Conservation (phyloP, 2,797 vertebrate genomes). For the Sebastes oblongus region DNA sequence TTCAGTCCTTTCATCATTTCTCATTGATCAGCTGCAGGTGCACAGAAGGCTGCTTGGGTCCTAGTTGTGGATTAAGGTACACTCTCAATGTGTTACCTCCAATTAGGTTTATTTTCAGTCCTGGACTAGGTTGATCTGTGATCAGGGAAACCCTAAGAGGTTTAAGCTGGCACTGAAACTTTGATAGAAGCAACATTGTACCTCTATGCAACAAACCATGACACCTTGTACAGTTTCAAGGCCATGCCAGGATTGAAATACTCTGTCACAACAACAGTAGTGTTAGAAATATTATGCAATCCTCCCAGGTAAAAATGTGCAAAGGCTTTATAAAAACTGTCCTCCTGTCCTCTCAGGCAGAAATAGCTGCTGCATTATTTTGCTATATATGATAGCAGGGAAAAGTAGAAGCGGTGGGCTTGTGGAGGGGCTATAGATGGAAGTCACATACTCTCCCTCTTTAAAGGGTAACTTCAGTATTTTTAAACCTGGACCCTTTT, state of each 20-base stretch:
- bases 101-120: not conserved
- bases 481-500: no score
- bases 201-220: not conserved
- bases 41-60: not conserved
- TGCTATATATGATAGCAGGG: not conserved
- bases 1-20: not conserved
- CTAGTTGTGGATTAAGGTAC: not conserved
- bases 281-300: not conserved
- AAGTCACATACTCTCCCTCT: conserved; percentile 16
- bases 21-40: not conserved
- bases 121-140: not conserved
- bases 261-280: not conserved
- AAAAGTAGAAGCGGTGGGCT: conserved; percentile 2
- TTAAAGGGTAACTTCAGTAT: not conserved
- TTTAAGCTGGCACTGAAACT: not conserved
- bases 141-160: not conserved
- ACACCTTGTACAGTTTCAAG: not conserved
- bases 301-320: not conserved
- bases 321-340: not conserved
- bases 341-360: not conserved
- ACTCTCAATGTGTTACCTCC: not conserved
- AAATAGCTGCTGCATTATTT: conserved; percentile 20
- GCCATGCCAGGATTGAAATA: not conserved
- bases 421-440: not conserved
- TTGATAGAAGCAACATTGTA: not conserved